A percentile compares a stretch with the other conserved stretches of the same genome.
Evolutionary conservation across 2,888 invertebrate species (phyloP).

Genomic region (Zhuqinia jingwanae): DNA sequence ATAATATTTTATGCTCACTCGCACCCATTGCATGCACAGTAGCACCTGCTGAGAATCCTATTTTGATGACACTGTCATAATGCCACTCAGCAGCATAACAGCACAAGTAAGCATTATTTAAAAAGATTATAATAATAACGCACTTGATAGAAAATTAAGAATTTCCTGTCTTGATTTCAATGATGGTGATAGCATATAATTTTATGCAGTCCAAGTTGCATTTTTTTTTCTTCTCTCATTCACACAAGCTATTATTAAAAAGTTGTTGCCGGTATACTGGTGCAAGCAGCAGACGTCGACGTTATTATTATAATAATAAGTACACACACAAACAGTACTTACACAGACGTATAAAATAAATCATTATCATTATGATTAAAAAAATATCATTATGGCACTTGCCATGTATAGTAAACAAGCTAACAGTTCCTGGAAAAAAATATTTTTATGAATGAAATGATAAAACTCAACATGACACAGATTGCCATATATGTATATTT

Average conservation of each 20-base stretch:
- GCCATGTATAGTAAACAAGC: no score
- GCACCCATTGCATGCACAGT: constrained; percentile 1
- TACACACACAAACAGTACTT: no score
- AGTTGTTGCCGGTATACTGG: neutral
- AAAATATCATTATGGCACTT: no score
- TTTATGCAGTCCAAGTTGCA: constrained; percentile 37
- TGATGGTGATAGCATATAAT: constrained; percentile 24
- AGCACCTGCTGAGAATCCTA: constrained; percentile 34
- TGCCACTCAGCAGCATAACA: no score
- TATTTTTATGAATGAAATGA: no score
- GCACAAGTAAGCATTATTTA: constrained; percentile 12
- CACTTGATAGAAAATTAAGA: constrained; percentile 6
- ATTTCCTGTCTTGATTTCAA: constrained; percentile 29
- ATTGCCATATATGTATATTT: no score
- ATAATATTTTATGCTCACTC: neutral
- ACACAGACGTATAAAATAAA: no score
- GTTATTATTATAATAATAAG: neutral
- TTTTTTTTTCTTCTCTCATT: no score
- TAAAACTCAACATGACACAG: no score
- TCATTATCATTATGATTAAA: no score
- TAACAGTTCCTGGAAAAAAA: no score
- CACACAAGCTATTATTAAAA: constrained; percentile 4
- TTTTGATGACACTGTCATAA: constrained; percentile 12
- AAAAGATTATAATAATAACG: no score
- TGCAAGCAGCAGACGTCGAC: neutral